Evolutionary conservation across 1,140 invertebrate species (phyloP), one percentile per base, ranked within the genome.

Genomic region (Drosophila lowei): DNA sequence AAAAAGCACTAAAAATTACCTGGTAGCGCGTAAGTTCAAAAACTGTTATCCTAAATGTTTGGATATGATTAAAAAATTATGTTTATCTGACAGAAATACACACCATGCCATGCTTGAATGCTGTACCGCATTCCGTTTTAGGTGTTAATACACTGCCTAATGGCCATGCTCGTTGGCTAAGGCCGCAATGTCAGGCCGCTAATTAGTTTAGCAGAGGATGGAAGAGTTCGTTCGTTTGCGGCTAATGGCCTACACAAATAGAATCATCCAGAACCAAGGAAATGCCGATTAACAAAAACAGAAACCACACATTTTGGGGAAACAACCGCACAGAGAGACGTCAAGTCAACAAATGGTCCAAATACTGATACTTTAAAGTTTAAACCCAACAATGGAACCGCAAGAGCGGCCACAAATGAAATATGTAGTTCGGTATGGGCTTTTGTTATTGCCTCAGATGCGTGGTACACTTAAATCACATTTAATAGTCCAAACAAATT

Each of bases 401-500:
- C 67, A 84, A 86, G 64, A 41, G 52, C 25, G 68, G 50, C 52
- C 53, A 68, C 61, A 74, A 66, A 25, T 67, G 28, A n/a, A 41
- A 54, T 49, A 53, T 65, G 60, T 54, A 13, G 58, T 61, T 64
- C 55, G 30, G 44, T 58, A 53, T 64, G 55, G 38, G 25, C 58
- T 63, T 62, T 75, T 76, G 63, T 77, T 71, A 49, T 78, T 77
- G 67, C 72, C 59, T 56, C 70, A 63, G 57, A 70, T 81, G 66
- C 78, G 78, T 88, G 78, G 83, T 77, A 77, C 71, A 71, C 66
- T 64, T 83, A 86, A 86, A 81, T 89, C 78, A 88, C 72, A 71
- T 88, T 88, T 88, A 88, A 88, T 88, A 88, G 83, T 77, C 78
- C 64, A 76, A 88, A 83, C 84, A 86, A 75, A 78, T 88, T 88